phyloP scores from a whole-genome alignment of 2,888 invertebrate genomes.

The Eristalis pertinax region DNA sequence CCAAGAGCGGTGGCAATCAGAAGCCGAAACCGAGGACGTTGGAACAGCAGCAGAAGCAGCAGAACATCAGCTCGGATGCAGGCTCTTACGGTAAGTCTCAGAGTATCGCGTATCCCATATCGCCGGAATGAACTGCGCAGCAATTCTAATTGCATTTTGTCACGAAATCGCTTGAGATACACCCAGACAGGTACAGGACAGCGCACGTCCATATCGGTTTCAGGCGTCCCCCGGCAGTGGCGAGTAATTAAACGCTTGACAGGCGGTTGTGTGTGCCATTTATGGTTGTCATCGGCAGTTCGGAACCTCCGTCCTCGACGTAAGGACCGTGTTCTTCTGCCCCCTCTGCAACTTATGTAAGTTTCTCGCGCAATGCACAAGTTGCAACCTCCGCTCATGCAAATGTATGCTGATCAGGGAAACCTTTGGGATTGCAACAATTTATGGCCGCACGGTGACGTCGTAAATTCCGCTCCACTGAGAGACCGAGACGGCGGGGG shows the following conservation, averaged over 20 bases:
- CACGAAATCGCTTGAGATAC: constrained; percentile 74
- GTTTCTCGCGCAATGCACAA: constrained; percentile 15
- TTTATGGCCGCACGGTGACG: constrained; percentile 57
- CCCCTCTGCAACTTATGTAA: constrained; percentile 22
- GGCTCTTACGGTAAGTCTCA: constrained; percentile 63
- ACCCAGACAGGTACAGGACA: constrained; percentile 20
- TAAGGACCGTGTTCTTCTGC: constrained; percentile 16
- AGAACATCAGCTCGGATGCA: constrained; percentile 33
- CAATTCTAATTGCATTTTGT: constrained; percentile 78
- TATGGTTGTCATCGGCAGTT: constrained; percentile 66
- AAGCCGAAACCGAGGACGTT: constrained; percentile 21
- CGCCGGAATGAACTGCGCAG: constrained; percentile 4
- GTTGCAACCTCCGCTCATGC: constrained; percentile 44
- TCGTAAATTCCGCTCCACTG: constrained; percentile 35
- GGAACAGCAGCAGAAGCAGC: constrained; percentile 31
- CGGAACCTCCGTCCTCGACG: constrained; percentile 19
- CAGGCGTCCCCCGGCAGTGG: neutral
- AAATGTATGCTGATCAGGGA: constrained; percentile 58
- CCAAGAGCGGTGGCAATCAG: neutral
- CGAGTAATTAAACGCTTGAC: constrained; percentile 66
- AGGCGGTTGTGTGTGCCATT: constrained; percentile 46
- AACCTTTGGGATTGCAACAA: constrained; percentile 47
- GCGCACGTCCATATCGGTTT: neutral
- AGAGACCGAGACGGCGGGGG: neutral
- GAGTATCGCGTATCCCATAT: neutral